These are phyloP conservation scores for Gymnocephalus cernua DNA, from an alignment of 2,113 vertebrate genomes.

Conservation along the genomic window DNA sequence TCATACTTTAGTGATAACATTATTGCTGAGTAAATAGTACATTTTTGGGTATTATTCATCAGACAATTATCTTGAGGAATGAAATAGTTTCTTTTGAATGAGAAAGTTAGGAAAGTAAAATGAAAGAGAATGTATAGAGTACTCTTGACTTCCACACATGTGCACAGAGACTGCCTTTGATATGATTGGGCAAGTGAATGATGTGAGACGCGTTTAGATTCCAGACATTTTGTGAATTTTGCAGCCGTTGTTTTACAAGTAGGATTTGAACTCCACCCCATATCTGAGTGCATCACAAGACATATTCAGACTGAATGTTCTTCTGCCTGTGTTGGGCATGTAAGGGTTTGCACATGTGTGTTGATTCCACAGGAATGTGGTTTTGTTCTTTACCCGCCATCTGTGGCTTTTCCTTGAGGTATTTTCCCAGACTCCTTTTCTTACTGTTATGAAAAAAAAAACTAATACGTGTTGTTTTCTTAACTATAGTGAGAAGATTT, in stretches of 20 bases:
- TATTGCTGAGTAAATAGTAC: background rate
- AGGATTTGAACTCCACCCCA: conserved; percentile 50
- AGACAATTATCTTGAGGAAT: background rate
- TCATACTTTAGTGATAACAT: background rate
- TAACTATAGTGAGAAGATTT: conserved; percentile 34
- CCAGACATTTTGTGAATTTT: conserved; percentile 76
- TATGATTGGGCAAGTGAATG: conserved; percentile 62
- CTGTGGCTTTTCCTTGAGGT: conserved; percentile 68
- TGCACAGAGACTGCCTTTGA: conserved; percentile 38
- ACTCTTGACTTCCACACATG: conserved; percentile 18
- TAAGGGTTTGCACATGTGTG: conserved; percentile 75
- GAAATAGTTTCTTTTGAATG: background rate
- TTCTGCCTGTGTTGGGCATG: conserved; percentile 58
- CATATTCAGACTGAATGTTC: conserved; percentile 59
- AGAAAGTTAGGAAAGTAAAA: background rate
- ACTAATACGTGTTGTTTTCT: conserved; percentile 53
- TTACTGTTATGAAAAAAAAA: conserved; percentile 43
- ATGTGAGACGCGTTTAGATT: conserved; percentile 66
- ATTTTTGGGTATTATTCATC: background rate
- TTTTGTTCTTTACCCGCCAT: conserved; percentile 73
- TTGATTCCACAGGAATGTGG: conserved; percentile 76
- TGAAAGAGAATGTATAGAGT: background rate
- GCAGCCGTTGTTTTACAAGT: conserved; percentile 71
- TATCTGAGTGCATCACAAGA: conserved; percentile 64
- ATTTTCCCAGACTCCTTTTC: conserved; percentile 72